Percentiles rank a stretch among this genome's conserved stretches.
These are phyloP conservation scores for Hydraecia micacea DNA, from an alignment of 2,888 invertebrate species.

Conservation along the genomic window DNA sequence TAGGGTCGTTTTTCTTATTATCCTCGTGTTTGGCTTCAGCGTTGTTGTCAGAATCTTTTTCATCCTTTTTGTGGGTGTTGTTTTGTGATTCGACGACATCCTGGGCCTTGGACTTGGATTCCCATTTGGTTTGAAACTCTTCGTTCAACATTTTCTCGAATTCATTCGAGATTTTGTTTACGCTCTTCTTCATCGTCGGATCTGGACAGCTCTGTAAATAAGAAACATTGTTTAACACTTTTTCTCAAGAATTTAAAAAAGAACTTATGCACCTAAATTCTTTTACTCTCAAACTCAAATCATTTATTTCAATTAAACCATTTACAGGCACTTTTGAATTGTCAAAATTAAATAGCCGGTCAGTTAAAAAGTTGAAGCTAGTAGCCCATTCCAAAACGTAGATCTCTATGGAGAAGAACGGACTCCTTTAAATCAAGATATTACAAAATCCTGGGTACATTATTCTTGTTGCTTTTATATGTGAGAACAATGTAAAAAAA, in stretches of 20 bases:
- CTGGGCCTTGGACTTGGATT: constrained; percentile 77
- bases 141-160: constrained; percentile 86
- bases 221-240: not conserved
- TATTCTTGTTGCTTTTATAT: too few species aligned
- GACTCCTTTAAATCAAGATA: too few species aligned
- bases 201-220: constrained; percentile 85
- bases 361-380: too few species aligned
- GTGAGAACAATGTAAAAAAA: too few species aligned
- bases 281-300: constrained; percentile 68
- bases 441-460: too few species aligned
- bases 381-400: too few species aligned
- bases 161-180: constrained; percentile 85
- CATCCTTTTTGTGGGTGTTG: constrained; percentile 73
- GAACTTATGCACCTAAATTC: not conserved
- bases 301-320: too few species aligned
- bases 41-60: constrained; percentile 73
- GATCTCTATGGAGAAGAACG: too few species aligned
- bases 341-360: too few species aligned
- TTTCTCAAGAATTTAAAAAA: not conserved
- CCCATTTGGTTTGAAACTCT: constrained; percentile 84
- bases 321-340: too few species aligned
- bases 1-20: constrained; percentile 74
- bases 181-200: constrained; percentile 84
- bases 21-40: constrained; percentile 75
- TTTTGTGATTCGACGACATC: constrained; percentile 73